These are phyloP conservation scores for Pemphigus obesinymphae DNA, from an alignment of 1,140 invertebrate genomes.

Conservation along the genomic window DNA sequence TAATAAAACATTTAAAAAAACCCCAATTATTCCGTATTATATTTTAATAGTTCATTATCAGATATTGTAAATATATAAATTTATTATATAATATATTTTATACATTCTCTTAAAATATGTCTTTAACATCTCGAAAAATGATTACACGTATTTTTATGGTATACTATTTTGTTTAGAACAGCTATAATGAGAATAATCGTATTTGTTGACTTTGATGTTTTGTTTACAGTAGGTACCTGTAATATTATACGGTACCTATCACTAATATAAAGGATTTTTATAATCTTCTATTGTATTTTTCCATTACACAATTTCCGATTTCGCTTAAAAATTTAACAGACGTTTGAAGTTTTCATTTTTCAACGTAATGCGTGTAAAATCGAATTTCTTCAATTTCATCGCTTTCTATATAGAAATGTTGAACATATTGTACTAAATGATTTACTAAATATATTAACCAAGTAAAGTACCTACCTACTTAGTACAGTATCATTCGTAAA, in stretches of 20 bases:
- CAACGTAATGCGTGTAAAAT: not conserved
- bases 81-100: no score
- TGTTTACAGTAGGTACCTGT: no score
- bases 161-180: no score
- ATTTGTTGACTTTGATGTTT: not conserved
- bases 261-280: not conserved
- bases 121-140: no score
- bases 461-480: no score
- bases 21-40: no score
- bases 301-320: not conserved
- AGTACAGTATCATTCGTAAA: no score
- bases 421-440: not conserved
- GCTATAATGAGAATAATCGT: not conserved
- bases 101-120: no score
- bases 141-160: no score
- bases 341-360: not conserved
- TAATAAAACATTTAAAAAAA: no score
- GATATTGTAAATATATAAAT: no score
- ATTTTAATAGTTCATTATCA: no score
- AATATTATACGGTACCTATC: not conserved
- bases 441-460: slow-evolving; percentile 6
- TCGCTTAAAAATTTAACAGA: not conserved
- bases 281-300: not conserved
- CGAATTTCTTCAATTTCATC: not conserved
- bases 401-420: slow-evolving; percentile 2